Percentiles rank a stretch among this genome's conserved stretches.
These are phyloP conservation scores for Apocrypta bakeri DNA, from an alignment of 1,140 invertebrate species.

Conservation along the genomic window DNA sequence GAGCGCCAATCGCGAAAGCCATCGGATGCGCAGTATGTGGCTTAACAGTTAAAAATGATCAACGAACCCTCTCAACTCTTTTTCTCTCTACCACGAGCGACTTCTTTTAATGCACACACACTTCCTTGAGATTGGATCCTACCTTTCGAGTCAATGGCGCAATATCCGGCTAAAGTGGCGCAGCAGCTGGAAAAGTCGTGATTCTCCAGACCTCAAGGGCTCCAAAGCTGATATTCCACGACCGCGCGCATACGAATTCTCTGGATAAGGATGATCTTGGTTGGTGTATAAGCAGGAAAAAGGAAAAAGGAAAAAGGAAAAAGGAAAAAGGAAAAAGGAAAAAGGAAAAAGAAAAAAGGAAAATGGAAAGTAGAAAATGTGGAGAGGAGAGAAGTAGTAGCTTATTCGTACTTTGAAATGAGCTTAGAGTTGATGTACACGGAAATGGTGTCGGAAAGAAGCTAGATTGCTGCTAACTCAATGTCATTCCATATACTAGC, in stretches of 20 bases:
- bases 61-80: not conserved
- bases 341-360: no score
- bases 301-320: not conserved
- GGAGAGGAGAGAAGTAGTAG: not conserved
- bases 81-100: no score
- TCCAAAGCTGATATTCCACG: not conserved
- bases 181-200: constrained; percentile 22
- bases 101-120: not conserved
- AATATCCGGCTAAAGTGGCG: constrained; percentile 32
- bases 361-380: no score
- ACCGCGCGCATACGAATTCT: not conserved
- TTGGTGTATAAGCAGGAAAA: constrained; percentile 20
- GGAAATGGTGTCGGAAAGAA: not conserved
- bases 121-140: not conserved
- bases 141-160: constrained; percentile 40
- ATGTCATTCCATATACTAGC: not conserved
- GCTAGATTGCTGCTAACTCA: not conserved
- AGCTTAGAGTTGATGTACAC: not conserved
- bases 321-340: no score
- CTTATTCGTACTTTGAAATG: not conserved
- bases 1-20: no score
- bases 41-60: not conserved
- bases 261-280: not conserved
- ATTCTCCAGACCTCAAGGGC: not conserved
- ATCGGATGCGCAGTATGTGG: not conserved